These are phyloP conservation scores for Pantherophis guttatus DNA, from an alignment of 2,113 vertebrate species.

Conservation along the genomic window DNA sequence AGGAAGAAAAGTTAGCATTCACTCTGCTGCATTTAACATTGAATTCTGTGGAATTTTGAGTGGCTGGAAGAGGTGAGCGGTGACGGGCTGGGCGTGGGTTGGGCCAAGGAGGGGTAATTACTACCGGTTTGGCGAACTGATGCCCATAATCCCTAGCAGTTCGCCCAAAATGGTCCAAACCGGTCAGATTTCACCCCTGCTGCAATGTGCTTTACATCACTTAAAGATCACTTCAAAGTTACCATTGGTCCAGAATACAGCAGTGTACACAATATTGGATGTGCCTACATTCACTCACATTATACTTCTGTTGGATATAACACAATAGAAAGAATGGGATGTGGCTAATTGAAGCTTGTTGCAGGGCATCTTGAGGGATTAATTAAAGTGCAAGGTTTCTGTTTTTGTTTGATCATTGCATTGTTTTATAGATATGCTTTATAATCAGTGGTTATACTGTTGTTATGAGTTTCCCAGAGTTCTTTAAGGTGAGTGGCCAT, in stretches of 20 bases:
- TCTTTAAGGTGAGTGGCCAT: background rate
- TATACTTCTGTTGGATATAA: background rate
- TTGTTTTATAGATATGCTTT: background rate
- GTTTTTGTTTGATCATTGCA: background rate
- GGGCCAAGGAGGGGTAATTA: too few species aligned
- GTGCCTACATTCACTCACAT: background rate
- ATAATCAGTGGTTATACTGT: background rate
- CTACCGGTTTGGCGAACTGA: too few species aligned
- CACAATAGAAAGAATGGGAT: background rate
- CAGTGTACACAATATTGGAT: background rate
- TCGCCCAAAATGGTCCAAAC: too few species aligned
- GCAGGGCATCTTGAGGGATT: background rate
- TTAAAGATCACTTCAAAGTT: background rate
- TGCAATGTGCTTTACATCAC: background rate
- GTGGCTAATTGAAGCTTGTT: background rate
- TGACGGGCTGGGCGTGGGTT: too few species aligned
- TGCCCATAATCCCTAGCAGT: too few species aligned
- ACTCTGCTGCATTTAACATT: too few species aligned
- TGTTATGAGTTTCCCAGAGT: background rate
- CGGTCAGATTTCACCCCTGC: too few species aligned
- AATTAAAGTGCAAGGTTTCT: background rate
- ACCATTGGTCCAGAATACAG: background rate
- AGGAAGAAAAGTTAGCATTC: too few species aligned
- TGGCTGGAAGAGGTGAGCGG: too few species aligned
- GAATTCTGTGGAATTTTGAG: too few species aligned